These are phyloP conservation scores for Camarhynchus parvulus DNA, from an alignment of 2,113 vertebrate genomes.

Conservation along the genomic window DNA sequence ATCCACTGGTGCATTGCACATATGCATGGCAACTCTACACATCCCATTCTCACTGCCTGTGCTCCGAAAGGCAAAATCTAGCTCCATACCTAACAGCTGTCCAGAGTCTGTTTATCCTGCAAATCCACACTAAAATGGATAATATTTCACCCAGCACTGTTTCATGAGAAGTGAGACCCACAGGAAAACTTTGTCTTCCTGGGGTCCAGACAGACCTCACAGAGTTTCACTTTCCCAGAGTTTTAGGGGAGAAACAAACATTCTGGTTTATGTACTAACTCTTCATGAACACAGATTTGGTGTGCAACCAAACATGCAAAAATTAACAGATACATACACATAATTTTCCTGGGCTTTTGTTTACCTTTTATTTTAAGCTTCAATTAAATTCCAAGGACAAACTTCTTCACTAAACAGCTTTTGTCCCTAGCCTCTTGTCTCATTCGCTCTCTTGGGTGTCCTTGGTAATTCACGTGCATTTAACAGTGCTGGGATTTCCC, in stretches of 20 bases:
- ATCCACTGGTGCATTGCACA: not conserved
- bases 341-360: not conserved
- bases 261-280: not conserved
- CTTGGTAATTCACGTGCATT: not conserved
- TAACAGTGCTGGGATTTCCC: not conserved
- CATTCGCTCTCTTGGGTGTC: not conserved
- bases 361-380: not conserved
- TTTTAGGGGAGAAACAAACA: not conserved
- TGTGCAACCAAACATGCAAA: not conserved
- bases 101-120: not conserved
- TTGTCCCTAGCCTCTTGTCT: not conserved
- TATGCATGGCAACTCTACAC: not conserved
- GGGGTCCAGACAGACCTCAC: not conserved
- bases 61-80: not conserved
- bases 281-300: not conserved
- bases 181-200: not conserved
- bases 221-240: not conserved
- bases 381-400: not conserved
- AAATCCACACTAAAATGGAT: not conserved
- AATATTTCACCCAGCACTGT: not conserved
- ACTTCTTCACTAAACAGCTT: not conserved
- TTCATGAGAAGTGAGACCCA: not conserved
- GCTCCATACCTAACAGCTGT: not conserved
- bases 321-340: fast-evolving
- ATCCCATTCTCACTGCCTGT: not conserved